Conservation (phyloP, 2,113 vertebrate genomes). For the Cyanoramphus novaezelandiae region DNA sequence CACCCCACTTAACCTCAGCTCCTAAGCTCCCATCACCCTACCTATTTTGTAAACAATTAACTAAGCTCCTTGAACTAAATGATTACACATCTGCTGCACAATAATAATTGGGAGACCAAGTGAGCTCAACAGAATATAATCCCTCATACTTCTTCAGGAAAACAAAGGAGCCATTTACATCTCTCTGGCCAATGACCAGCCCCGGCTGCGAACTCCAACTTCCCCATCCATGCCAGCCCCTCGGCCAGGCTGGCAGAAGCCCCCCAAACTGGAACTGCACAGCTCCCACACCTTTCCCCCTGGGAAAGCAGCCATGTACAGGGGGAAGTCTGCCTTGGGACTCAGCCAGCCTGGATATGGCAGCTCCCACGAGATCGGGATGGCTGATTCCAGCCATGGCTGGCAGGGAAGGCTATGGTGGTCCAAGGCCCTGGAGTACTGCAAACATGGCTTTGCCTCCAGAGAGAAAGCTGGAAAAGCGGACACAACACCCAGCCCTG, state of each 20-base stretch:
- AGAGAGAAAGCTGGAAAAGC: not conserved
- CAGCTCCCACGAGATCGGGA: not conserved
- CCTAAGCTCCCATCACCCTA: not conserved
- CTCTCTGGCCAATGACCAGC: conserved; percentile 11
- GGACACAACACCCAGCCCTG: not conserved
- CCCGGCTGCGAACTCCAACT: not conserved
- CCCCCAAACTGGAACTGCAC: not conserved
- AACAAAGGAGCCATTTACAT: conserved; percentile 27
- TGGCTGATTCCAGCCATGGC: not conserved
- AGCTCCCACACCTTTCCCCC: too few species aligned
- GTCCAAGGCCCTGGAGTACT: fast-evolving
- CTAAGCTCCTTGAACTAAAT: not conserved
- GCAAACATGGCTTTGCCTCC: not conserved
- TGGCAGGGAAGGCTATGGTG: not conserved
- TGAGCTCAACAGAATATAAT: conserved; percentile 14
- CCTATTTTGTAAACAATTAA: not conserved
- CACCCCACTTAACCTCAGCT: not conserved
- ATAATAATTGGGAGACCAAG: not conserved
- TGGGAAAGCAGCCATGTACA: fast-evolving
- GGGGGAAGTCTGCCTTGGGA: not conserved
- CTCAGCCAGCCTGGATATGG: fast-evolving
- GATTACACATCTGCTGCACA: not conserved
- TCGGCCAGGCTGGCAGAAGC: not conserved
- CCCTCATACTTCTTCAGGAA: not conserved
- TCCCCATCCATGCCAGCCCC: not conserved